Base-by-base conservation (phyloP, 2,888 invertebrate genomes). In the Cremastinae sp. region DNA sequence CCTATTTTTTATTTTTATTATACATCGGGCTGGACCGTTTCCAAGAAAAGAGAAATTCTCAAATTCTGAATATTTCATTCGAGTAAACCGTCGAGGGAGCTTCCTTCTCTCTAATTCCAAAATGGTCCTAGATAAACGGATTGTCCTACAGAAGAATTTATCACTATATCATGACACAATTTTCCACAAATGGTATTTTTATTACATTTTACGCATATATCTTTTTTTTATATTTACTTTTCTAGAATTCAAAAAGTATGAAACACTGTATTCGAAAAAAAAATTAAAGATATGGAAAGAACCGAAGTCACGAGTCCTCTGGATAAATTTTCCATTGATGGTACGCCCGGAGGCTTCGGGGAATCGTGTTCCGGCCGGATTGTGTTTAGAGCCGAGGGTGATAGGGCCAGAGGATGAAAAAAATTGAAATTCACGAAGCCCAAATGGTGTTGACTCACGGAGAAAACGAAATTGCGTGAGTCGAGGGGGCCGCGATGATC, bases 361-460 rank as follows among this genome's bases (percentile, higher is more conserved):
- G 55, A 55, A 62, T 28, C 28, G 37, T 37, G 12, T 68, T 58
- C 55, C 16, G 18, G 58, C 56, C 22, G 55, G 45, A 47, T 71
- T 78, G 70, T 78, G 76, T 74, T 77, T 80, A 69, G 69, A 65
- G 68, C 28, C n/a, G n/a, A n/a, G 28, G 28, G 28, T 28, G 28
- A 28, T 2, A 28, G 28, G 28, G 28, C 28, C 2, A 28, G 28
- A 28, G 28, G 28, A 28, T 5, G 35, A 68, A 70, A 79, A 75
- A 78, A 79, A 78, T 79, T 77, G 75, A 80, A 80, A 80, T 80
- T 80, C 80, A 78, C 78, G 75, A 78, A 79, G 59, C 78, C 56
- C 49, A 76, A 75, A 77, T 77, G 74, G 66, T 78, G 80, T 79
- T 78, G 79, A 80, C 80, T 80, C 76, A 69, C 75, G 58, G 65